Evolutionary conservation across 2,888 invertebrate species (phyloP).

Genomic region (Agriopis leucophaearia): DNA sequence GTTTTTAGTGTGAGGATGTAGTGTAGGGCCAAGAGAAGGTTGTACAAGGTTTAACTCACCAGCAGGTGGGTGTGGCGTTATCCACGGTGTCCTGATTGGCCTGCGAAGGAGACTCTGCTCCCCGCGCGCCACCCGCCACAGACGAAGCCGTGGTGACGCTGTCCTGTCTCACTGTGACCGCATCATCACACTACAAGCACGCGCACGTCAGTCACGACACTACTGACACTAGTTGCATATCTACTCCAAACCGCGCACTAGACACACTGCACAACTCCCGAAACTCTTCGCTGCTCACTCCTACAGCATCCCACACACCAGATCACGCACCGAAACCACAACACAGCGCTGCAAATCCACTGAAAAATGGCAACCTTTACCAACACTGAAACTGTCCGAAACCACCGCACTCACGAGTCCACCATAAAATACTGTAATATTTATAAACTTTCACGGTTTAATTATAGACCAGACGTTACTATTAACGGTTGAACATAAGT

Average conservation of each 20-base stretch:
- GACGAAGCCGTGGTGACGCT: slow-evolving; percentile 84
- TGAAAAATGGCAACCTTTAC: slow-evolving; percentile 85
- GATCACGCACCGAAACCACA: slow-evolving; percentile 79
- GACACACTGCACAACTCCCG: slow-evolving; percentile 45
- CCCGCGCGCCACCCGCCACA: slow-evolving; percentile 84
- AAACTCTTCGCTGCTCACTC: slow-evolving; percentile 45
- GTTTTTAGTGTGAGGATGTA: neutral
- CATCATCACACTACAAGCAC: slow-evolving; percentile 81
- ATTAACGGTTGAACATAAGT: slow-evolving; percentile 86
- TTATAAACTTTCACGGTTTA: slow-evolving; percentile 85
- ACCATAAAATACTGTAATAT: slow-evolving; percentile 83
- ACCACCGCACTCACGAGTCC: slow-evolving; percentile 71
- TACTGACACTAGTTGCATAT: slow-evolving; percentile 84
- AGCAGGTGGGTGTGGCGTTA: slow-evolving; percentile 83
- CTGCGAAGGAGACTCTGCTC: slow-evolving; percentile 86
- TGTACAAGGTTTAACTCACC: slow-evolving; percentile 63
- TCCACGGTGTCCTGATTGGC: slow-evolving; percentile 85
- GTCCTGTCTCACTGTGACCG: slow-evolving; percentile 85
- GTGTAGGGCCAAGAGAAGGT: neutral
- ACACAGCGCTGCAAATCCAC: slow-evolving; percentile 75
- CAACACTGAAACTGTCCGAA: slow-evolving; percentile 66
- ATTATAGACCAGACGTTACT: slow-evolving; percentile 86
- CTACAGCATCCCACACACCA: slow-evolving; percentile 55
- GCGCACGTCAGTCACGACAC: slow-evolving; percentile 84
- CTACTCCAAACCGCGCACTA: slow-evolving; percentile 74